Evolutionary conservation across 1,140 invertebrate genomes (phyloP).

Genomic region (Lethrus apterus): DNA sequence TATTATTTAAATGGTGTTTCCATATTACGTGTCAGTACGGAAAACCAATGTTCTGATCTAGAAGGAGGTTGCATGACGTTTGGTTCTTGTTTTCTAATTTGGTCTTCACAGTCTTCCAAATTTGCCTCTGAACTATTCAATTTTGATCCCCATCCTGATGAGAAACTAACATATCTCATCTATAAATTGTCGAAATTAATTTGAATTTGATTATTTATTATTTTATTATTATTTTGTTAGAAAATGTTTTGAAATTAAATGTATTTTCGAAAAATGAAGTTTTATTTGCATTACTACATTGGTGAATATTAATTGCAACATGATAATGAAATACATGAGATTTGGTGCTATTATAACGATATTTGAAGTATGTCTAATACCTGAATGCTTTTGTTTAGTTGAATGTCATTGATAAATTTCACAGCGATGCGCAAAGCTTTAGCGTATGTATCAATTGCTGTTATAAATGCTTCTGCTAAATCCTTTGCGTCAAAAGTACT

Average conservation of each 20-base stretch:
- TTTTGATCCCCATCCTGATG: conserved; percentile 50
- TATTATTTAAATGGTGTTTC: conserved; percentile 15
- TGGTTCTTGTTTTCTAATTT: conserved; percentile 23
- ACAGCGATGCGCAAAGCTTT: conserved; percentile 48
- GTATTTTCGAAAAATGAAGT: too few relatives aligned
- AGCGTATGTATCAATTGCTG: conserved; percentile 53
- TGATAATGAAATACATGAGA: too few relatives aligned
- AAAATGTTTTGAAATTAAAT: too few relatives aligned
- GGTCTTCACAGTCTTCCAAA: conserved; percentile 55
- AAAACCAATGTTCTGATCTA: conserved; percentile 18
- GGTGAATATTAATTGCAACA: too few relatives aligned
- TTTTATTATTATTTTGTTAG: conserved; percentile 4
- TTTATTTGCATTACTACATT: too few relatives aligned
- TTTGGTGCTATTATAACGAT: conserved; percentile 1
- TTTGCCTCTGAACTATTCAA: conserved; percentile 48
- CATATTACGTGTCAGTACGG: conserved; percentile 17
- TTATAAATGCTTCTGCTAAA: conserved; percentile 49
- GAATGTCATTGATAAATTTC: conserved; percentile 42
- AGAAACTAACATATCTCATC: conserved; percentile 50
- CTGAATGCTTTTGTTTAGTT: conserved; percentile 20
- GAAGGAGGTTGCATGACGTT: conserved; percentile 10
- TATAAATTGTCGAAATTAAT: conserved; percentile 18
- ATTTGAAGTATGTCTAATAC: conserved; percentile 7
- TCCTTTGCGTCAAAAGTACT: conserved; percentile 49
- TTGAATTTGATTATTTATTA: background rate